Base-by-base conservation (phyloP, 2,113 vertebrate genomes). In the Gavialis gangeticus region DNA sequence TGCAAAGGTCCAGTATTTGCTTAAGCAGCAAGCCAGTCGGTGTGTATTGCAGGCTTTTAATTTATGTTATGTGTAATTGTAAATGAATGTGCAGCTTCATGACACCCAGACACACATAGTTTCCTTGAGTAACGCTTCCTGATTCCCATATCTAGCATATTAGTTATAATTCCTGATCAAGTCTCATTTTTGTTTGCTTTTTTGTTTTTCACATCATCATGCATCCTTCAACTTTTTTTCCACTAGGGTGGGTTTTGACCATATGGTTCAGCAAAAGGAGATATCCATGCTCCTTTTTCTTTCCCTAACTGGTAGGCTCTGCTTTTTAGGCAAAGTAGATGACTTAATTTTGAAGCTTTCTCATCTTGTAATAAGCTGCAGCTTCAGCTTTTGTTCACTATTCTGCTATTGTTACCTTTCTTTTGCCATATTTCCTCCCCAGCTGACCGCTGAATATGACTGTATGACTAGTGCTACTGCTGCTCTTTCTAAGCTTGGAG, bases 311-410 rank as follows among this genome's bases (percentile, higher is more conserved):
- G 90, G 75, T 96, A 90, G 92, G n/a, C 73, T 83, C 88, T 84
- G 75, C 64, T 82, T 93, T 57, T 87, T 89, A 46, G 1, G 84
- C 57, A 28, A 91, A 37, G 64, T 75, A 75, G 30, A 88, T 22
- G 91, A 85, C 91, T 89, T 59, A 89, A 82, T 83, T 94, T 15
- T 90, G 83, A 96, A 92, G 81, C 8, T 90, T 94, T 88, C 28
- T 64, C 87, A 86, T 93, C 85, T 91, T 87, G 56, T 79, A 89
- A 91, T 83, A 90, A 94, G 93, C 73, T 89, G 66, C 58, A 71
- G 84, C 28, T 95, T 95, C 81, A 91, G 67, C 79, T 91, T 57
- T 62, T 80, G 12, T 59, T 92, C 66, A 60, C 79, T 66, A 69
- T 93, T 92, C 93, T 79, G 71, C 60, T 54, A 55, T 69, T 71